Conservation (phyloP, 2,797 vertebrate species). For the Garrulus glandarius region DNA sequence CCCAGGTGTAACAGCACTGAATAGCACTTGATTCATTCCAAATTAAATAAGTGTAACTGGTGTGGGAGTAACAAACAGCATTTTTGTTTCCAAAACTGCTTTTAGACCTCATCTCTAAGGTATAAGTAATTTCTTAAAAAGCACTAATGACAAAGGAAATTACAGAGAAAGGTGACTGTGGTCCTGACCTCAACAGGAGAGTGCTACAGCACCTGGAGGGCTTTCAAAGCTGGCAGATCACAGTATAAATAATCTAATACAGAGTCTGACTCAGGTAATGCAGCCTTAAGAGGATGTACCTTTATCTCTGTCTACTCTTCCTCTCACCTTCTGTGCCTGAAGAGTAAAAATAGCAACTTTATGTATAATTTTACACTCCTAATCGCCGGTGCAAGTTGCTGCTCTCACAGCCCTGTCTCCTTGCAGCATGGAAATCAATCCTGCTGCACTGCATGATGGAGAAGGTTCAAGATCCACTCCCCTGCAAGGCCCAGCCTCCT, state of each 20-base stretch:
- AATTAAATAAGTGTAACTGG: background rate
- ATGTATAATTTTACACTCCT: background rate
- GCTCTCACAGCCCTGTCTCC: background rate
- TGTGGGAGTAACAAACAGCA: background rate
- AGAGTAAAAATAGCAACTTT: background rate
- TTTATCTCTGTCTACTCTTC: background rate
- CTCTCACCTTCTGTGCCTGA: background rate
- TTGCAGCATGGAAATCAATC: background rate
- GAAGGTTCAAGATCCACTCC: background rate
- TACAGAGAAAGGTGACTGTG: background rate
- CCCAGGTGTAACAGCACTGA: background rate
- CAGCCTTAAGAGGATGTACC: background rate
- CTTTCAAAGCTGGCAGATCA: background rate
- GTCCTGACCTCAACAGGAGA: background rate
- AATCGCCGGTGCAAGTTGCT: background rate
- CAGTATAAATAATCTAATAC: background rate
- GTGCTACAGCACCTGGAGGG: background rate
- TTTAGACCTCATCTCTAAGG: background rate
- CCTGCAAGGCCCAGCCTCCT: background rate
- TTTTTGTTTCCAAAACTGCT: background rate
- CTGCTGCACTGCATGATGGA: background rate
- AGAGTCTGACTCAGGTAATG: background rate
- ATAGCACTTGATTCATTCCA: background rate
- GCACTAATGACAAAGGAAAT: background rate
- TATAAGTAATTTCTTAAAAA: background rate